A percentile compares a stretch with the other conserved stretches of the same genome.
phyloP scores from a whole-genome alignment of 1,140 invertebrate genomes.

The Anoplophora glabripennis region DNA sequence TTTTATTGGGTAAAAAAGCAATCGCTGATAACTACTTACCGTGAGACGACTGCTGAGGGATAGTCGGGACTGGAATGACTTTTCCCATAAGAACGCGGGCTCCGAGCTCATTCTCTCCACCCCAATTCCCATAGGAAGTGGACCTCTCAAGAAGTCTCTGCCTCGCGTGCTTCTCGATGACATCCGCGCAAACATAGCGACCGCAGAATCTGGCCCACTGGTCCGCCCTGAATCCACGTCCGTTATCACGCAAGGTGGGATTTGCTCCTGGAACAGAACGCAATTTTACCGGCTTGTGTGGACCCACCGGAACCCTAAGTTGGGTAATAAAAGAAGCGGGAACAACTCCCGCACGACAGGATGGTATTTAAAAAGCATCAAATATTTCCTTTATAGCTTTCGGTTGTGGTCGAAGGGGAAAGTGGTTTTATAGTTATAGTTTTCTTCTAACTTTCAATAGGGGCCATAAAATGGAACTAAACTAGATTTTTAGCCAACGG shows the following conservation, averaged over 20 bases:
- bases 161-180: slow-evolving; percentile 68
- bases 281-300: not conserved
- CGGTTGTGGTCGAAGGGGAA: too few species aligned
- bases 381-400: too few species aligned
- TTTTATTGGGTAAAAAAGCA: not conserved
- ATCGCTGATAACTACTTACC: slow-evolving; percentile 23
- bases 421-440: too few species aligned
- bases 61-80: slow-evolving; percentile 44
- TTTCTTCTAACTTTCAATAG: too few species aligned
- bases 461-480: too few species aligned
- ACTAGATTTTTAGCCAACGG: too few species aligned
- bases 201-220: slow-evolving; percentile 80
- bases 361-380: not conserved
- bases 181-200: slow-evolving; percentile 69
- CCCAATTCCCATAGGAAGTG: slow-evolving; percentile 58
- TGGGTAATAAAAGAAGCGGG: not conserved
- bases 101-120: slow-evolving; percentile 57
- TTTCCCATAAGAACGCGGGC: slow-evolving; percentile 54
- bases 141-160: slow-evolving; percentile 56
- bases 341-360: not conserved
- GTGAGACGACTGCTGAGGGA: slow-evolving; percentile 32
- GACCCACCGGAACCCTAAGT: not conserved
- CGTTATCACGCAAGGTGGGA: slow-evolving; percentile 67
- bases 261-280: slow-evolving; percentile 61
- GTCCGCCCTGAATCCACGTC: slow-evolving; percentile 67